Evolutionary conservation across 1,140 invertebrate species (phyloP), one percentile per base, ranked within the genome.

Genomic region (Nasonia longicornis): DNA sequence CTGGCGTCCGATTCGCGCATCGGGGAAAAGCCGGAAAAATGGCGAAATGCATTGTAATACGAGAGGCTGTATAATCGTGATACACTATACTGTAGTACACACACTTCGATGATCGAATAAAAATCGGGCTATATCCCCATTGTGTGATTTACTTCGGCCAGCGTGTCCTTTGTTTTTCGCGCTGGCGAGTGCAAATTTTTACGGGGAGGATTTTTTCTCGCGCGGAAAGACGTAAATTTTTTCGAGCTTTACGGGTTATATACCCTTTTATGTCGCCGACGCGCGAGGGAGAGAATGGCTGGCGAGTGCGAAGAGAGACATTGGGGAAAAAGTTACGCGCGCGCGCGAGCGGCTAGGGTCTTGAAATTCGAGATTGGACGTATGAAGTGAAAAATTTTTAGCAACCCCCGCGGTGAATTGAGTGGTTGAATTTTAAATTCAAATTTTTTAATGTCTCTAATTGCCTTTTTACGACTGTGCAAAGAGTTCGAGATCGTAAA

Each of bases 361-460:
- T 58, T 58, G 52, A 58, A 58, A 7, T n/a, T 58, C 52, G 20
- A 58, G 52, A 58, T 58, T 58, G 52, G 52, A 58, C 16, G 52
- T 58, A n/a, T 7, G 52, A n/a, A 16, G 16, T n/a, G 52, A 58
- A 58, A n/a, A 58, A 58, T 20, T 58, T 58, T 58, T 26, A 26
- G 26, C 4, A 58, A 6, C 20, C 12, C 0, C 20, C 3, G 52
- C 16, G 6, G 3, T 14, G 52, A 58, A 58, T 58, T n/a, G 52
- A 58, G 52, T 58, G 52, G 52, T n/a, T 58, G 52, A 58, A 58
- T 58, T 58, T 58, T n/a, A 58, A 58, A 58, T 58, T 58, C 16
- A 58, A 58, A 58, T 58, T 58, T 58, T 58, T 58, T 58, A n/a
- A 58, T 58, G 52, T n/a, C 20, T n/a, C 52, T 58, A 58, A 58